Evolutionary conservation across 2,888 invertebrate species (phyloP).

Genomic region (Xanthia togata): DNA sequence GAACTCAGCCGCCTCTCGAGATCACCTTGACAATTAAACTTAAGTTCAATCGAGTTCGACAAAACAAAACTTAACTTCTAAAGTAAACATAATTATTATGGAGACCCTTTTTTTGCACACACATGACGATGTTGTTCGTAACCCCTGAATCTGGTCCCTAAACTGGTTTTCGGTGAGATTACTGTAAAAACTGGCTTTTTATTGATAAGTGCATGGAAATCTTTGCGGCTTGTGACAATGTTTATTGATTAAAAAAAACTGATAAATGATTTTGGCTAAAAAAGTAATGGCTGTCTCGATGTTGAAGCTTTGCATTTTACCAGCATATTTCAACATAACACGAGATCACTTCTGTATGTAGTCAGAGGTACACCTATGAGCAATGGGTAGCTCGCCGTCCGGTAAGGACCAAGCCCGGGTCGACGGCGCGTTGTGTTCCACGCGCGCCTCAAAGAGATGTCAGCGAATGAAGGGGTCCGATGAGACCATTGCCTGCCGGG

Average conservation of each 20-base stretch:
- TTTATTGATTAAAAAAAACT: constrained; percentile 6
- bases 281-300: too few species aligned
- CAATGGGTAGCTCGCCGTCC: too few species aligned
- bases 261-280: not conserved
- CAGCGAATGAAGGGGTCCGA: too few species aligned
- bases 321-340: too few species aligned
- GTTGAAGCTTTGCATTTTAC: too few species aligned
- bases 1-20: not conserved
- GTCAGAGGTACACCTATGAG: too few species aligned
- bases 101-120: constrained; percentile 40
- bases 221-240: not conserved
- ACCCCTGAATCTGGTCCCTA: constrained; percentile 4
- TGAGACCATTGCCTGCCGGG: too few species aligned
- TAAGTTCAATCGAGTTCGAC: constrained; percentile 40
- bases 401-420: too few species aligned
- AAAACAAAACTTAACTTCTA: constrained; percentile 17
- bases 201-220: constrained; percentile 17
- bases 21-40: constrained; percentile 44
- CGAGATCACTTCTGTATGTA: too few species aligned
- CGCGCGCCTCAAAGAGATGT: too few species aligned
- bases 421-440: too few species aligned
- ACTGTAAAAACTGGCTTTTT: constrained; percentile 29
- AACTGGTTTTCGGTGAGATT: constrained; percentile 31
- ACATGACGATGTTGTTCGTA: not conserved
- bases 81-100: constrained; percentile 28